phyloP scores from a whole-genome alignment of 2,888 invertebrate species.

The Epistrophe eligans region DNA sequence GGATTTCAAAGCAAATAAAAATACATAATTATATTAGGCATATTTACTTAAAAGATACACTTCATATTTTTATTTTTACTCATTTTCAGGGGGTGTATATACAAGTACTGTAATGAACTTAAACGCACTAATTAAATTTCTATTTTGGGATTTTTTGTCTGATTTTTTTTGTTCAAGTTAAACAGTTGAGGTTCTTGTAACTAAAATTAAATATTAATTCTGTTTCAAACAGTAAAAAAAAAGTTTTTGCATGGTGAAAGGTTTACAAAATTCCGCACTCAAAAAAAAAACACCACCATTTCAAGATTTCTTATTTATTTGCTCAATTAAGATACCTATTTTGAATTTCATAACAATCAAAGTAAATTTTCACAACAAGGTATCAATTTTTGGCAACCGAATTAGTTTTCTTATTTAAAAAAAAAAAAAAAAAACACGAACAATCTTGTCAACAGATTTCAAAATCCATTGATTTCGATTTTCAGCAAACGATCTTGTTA shows the following conservation, averaged over 20 bases:
- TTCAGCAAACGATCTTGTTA: constrained; percentile 74
- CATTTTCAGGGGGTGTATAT: constrained; percentile 36
- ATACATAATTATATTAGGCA: constrained; percentile 3
- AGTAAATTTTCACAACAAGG: neutral
- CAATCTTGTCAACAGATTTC: neutral
- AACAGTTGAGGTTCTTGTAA: neutral
- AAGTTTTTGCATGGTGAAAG: neutral
- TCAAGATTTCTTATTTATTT: neutral
- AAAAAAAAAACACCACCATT: neutral
- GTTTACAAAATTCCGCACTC: neutral
- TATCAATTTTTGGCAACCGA: constrained; percentile 15
- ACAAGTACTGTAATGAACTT: constrained; percentile 34
- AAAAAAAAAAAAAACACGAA: constrained; percentile 19
- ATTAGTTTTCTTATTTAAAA: constrained; percentile 10
- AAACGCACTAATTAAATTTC: constrained; percentile 62
- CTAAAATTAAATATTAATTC: neutral
- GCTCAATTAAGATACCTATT: neutral
- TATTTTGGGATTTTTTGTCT: constrained; percentile 44
- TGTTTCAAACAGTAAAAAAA: neutral
- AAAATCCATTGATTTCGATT: constrained; percentile 53
- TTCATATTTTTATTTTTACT: constrained; percentile 34
- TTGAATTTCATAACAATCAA: constrained; percentile 11
- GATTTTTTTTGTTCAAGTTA: neutral
- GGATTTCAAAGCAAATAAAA: constrained; percentile 13
- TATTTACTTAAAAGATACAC: constrained; percentile 14